Conservation (phyloP, 2,113 vertebrate species). For the Lagopus leucura region DNA sequence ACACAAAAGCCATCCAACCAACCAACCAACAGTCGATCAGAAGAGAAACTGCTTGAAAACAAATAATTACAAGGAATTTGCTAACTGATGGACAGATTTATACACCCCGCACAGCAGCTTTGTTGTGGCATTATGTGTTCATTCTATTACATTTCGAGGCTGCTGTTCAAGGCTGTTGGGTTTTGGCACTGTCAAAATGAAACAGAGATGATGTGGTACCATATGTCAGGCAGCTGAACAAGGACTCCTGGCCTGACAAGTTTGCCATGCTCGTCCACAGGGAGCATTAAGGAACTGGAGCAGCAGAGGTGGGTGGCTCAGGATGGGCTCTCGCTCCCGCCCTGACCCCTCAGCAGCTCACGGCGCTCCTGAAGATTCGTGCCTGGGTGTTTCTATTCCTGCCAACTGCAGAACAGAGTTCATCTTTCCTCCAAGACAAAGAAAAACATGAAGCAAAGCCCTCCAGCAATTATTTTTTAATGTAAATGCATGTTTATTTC, state of each 20-base stretch:
- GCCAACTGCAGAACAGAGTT: background rate
- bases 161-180: conserved; percentile 47
- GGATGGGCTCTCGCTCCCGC: rapidly evolving
- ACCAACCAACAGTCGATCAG: background rate
- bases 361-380: background rate
- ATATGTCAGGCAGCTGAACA: conserved; percentile 64
- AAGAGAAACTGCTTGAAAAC: background rate
- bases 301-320: background rate
- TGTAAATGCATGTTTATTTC: conserved; percentile 71
- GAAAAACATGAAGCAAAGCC: background rate
- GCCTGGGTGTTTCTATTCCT: background rate
- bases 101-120: conserved; percentile 14
- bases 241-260: conserved; percentile 15
- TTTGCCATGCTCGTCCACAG: background rate
- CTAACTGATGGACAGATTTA: conserved; percentile 39
- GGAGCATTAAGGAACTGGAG: background rate
- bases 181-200: conserved; percentile 50
- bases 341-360: background rate
- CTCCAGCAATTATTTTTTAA: conserved; percentile 68
- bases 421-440: background rate
- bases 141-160: conserved; percentile 38
- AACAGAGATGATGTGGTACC: conserved; percentile 34
- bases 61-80: background rate
- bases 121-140: conserved; percentile 22
- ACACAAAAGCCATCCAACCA: background rate